Evolutionary conservation across 1,140 invertebrate species (phyloP), one percentile per base, ranked within the genome.

Genomic region (Drosophila orena): DNA sequence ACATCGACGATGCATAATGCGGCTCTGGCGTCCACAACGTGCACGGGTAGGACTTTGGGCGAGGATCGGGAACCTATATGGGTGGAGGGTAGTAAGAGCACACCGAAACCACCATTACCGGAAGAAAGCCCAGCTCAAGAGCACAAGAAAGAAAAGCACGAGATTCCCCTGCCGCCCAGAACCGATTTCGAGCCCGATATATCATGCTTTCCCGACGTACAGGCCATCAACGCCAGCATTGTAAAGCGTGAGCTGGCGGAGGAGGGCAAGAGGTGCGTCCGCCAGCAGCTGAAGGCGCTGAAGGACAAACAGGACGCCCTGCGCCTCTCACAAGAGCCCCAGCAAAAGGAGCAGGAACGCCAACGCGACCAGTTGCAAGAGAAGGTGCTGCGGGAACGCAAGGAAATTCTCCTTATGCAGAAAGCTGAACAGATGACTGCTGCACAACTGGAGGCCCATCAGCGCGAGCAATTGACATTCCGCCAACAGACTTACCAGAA

Each of bases 391-490:
- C 55, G 75, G n/a, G 40, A 75, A 47, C 42, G 75, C n/a, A 53
- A 30, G 6, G 59, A 90, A 1, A 68, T 64, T 12, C 46, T 49
- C 0, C 59, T 91, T 1, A 34, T 72, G 12, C 53, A 83, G 34
- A 30, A 74, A 49, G 90, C 86, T 0, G 81, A 91, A 15, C 68
- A 79, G 27, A 46, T 89, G 27, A 66, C 86, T 4, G 46, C 53
- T 0, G 34, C 50, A 2, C 77, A 91, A 17, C 8, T 91, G n/a
- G 76, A 91, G 17, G 50, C 53, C 27, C 65, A 79, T 0, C 78
- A 91, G 46, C 53, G 62, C 0, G 71, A 89, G 40, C 71, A 85
- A 24, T 35, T 53, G 3, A 42, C 50, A 5, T 43, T 80, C 6
- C 71, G 73, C 4, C 38, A 55, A 7, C 66, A 76, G 42, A 90